These are phyloP conservation scores for Hypena proboscidalis DNA, from an alignment of 2,888 invertebrate genomes.

Conservation along the genomic window DNA sequence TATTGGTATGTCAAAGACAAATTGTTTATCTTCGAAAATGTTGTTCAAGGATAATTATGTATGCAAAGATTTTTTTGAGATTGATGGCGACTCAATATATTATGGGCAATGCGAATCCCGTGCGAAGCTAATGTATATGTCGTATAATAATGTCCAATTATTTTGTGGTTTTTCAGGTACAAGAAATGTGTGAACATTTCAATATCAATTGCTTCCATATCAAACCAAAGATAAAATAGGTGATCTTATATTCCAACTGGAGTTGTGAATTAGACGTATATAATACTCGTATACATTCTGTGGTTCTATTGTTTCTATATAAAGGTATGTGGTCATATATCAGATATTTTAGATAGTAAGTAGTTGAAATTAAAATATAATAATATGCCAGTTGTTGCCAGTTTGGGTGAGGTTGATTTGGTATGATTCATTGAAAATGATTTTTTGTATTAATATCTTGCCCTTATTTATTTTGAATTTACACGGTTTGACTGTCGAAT, in stretches of 20 bases:
- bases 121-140: too few species aligned
- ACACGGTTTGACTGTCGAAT: too few species aligned
- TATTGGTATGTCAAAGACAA: too few species aligned
- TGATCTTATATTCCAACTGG: conserved; percentile 34
- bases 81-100: too few species aligned
- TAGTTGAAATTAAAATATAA: conserved; percentile 5
- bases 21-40: background rate
- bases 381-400: conserved; percentile 7
- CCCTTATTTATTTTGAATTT: too few species aligned
- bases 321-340: conserved; percentile 28
- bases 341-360: background rate
- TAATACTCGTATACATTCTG: conserved; percentile 27
- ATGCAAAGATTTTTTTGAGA: too few species aligned
- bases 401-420: too few species aligned
- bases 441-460: background rate
- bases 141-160: too few species aligned
- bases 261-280: conserved; percentile 23
- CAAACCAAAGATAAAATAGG: conserved; percentile 75
- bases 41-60: too few species aligned
- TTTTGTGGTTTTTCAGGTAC: conserved; percentile 94
- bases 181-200: conserved; percentile 97
- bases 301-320: conserved; percentile 26
- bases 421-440: too few species aligned
- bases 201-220: conserved; percentile 93
- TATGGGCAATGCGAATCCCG: too few species aligned